Conservation (phyloP, 2,113 vertebrate species). For the Piaya cayana region DNA sequence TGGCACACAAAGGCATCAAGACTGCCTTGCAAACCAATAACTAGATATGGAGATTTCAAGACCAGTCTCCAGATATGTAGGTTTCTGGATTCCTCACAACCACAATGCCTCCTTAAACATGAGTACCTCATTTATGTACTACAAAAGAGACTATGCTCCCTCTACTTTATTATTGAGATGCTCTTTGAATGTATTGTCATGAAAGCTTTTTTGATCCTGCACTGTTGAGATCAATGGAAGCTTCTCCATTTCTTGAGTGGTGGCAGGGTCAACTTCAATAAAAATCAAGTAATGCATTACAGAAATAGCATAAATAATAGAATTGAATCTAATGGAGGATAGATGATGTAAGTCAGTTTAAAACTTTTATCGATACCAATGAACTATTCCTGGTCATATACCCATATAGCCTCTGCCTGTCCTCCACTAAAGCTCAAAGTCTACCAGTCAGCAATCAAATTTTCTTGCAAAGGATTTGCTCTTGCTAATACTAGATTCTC, state of each 20-base stretch:
- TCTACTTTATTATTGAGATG: not conserved
- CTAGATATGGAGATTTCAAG: not conserved
- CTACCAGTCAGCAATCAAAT: not conserved
- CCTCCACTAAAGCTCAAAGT: not conserved
- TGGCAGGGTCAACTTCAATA: not conserved
- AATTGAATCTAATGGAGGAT: not conserved
- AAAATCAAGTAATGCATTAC: not conserved
- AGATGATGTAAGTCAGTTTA: not conserved
- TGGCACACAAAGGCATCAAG: not conserved
- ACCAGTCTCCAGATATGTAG: not conserved
- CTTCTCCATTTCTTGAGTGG: not conserved
- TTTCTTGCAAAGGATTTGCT: not conserved
- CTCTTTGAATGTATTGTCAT: not conserved
- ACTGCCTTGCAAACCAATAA: not conserved
- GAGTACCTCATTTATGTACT: not conserved
- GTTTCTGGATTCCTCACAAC: not conserved
- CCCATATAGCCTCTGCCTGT: not conserved
- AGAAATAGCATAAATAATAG: not conserved
- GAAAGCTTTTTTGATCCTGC: not conserved
- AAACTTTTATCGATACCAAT: not conserved
- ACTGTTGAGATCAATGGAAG: not conserved
- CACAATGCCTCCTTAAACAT: not conserved
- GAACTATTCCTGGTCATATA: not conserved
- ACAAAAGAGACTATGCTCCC: not conserved
- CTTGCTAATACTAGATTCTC: not conserved